These are phyloP conservation scores for Dryobotodes eremita DNA, from an alignment of 2,888 invertebrate genomes.

Conservation along the genomic window DNA sequence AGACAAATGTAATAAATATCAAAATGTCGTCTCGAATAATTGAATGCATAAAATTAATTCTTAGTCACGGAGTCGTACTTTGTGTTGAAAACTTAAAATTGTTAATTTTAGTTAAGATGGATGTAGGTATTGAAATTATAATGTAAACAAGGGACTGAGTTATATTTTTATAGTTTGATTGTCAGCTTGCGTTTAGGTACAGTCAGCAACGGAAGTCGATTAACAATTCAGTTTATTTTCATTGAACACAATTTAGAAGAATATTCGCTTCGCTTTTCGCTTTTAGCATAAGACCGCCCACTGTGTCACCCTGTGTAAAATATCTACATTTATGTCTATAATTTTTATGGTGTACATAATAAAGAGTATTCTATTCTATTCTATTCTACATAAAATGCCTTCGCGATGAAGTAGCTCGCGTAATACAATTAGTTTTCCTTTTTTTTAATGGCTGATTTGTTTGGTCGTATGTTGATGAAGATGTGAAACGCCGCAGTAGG, in stretches of 20 bases:
- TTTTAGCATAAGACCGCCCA: too few relatives aligned
- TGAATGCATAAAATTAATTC: constrained; percentile 53
- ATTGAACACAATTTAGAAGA: background rate
- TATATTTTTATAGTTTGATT: background rate
- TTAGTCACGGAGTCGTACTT: constrained; percentile 53
- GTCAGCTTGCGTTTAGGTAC: background rate
- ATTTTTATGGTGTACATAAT: too few relatives aligned
- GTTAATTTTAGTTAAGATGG: background rate
- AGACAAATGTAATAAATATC: constrained; percentile 61
- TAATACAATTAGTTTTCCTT: background rate
- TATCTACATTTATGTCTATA: too few relatives aligned
- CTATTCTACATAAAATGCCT: background rate
- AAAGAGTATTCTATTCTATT: too few relatives aligned
- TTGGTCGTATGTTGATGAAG: background rate
- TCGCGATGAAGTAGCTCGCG: background rate
- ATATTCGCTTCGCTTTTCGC: too few relatives aligned
- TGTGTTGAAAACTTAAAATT: constrained; percentile 26
- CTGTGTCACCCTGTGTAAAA: too few relatives aligned
- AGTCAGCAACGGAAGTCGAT: background rate
- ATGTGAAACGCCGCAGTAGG: background rate
- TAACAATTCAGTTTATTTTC: background rate
- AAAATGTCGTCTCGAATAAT: constrained; percentile 58
- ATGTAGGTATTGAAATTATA: background rate
- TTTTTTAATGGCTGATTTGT: background rate
- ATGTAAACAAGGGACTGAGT: background rate